Evolutionary conservation across 2,888 invertebrate species (phyloP).

Genomic region (Trachelus iudaicus): DNA sequence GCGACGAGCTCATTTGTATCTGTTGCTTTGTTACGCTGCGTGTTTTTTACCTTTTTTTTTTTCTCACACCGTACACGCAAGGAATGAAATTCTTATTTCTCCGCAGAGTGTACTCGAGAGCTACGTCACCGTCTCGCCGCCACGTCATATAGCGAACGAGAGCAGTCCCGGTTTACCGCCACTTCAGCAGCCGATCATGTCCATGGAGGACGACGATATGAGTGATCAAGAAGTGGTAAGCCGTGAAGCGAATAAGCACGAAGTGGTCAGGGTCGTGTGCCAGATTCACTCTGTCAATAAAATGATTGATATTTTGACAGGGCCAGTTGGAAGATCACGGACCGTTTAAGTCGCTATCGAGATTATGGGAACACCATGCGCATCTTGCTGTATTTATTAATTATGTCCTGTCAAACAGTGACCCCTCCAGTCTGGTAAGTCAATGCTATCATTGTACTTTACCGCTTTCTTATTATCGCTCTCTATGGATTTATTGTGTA

Average conservation of each 20-base stretch:
- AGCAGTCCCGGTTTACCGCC: slow-evolving; percentile 56
- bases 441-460: background rate
- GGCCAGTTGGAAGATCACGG: slow-evolving; percentile 85
- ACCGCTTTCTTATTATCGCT: background rate
- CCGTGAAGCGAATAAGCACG: slow-evolving; percentile 21
- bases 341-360: slow-evolving; percentile 86
- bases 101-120: slow-evolving; percentile 52
- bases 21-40: background rate
- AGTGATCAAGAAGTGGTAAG: slow-evolving; percentile 86
- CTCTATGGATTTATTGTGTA: background rate
- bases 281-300: background rate
- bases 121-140: slow-evolving; percentile 60
- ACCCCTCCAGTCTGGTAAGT: slow-evolving; percentile 79
- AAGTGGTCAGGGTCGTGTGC: background rate
- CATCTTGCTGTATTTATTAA: slow-evolving; percentile 96
- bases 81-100: background rate
- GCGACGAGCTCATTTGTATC: background rate
- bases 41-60: background rate
- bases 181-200: slow-evolving; percentile 84
- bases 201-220: slow-evolving; percentile 95
- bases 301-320: slow-evolving; percentile 63
- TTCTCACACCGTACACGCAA: background rate
- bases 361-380: slow-evolving; percentile 86
- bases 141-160: slow-evolving; percentile 50
- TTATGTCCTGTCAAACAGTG: slow-evolving; percentile 85